Evolutionary conservation across 2,888 invertebrate species (phyloP), one percentile per base, ranked within the genome.

Genomic region (Melanotus villosus): DNA sequence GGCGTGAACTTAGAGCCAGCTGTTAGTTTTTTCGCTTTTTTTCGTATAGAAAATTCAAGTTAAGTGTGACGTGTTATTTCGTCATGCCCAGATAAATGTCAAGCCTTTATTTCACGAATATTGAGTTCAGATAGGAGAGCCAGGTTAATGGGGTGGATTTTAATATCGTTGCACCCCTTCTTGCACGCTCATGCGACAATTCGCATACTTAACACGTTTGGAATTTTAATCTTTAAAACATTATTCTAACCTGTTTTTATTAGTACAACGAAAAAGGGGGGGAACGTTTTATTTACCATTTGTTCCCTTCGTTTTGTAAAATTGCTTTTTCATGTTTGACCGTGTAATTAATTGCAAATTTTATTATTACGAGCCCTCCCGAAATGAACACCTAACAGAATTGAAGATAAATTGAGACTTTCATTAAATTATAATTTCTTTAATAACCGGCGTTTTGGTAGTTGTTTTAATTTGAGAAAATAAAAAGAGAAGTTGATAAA

Each of bases 151-250:
- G 77, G 79, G 79, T 76, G 75, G 72, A 72, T 68, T 78, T 78
- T 78, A 76, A 78, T 77, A 77, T 75, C 74, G 72, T 71, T 63
- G 68, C 65, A 70, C 77, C 79, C 77, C 73, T 66, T 70, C 38
- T 59, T 75, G 68, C 73, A 77, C 75, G 77, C 73, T 74, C 60
- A 69, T 65, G 74, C 73, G 76, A 78, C 75, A 76, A 78, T 74
- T 78, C 72, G 75, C 75, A 77, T 78, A 74, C 72, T 75, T 76
- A 77, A 78, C 76, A 75, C 72, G 78, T 75, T 78, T 74, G 78
- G 79, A 78, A 80, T 80, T 80, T 76, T 78, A 80, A 80, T 80
- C 77, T 80, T 75, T 75, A 77, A 78, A 79, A 78, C 74, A 79
- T 79, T 77, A 77, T 77, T 72, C 76, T 69, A 72, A 77, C 76